Percentiles rank a stretch among this genome's conserved stretches.
Evolutionary conservation across 2,888 invertebrate species (phyloP).

Genomic region (Pachymerium ferrugineum): DNA sequence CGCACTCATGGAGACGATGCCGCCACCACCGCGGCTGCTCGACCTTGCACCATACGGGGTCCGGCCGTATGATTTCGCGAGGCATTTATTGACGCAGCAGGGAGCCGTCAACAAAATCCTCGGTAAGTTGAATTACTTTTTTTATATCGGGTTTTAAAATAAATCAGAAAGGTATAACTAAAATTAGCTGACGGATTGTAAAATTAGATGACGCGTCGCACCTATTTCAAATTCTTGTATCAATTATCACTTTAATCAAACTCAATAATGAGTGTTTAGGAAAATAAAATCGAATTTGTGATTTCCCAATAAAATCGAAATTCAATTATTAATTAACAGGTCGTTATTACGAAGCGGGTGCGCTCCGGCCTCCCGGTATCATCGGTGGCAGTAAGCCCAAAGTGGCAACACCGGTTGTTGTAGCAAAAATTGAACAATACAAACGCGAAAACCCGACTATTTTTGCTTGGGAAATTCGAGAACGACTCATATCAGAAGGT

Average conservation of each 20-base stretch:
- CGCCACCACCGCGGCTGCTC: conserved; percentile 65
- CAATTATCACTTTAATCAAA: no score
- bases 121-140: conserved; percentile 33
- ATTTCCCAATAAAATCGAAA: conserved; percentile 4
- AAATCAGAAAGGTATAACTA: not conserved
- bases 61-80: conserved; percentile 82
- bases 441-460: conserved; percentile 97
- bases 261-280: no score
- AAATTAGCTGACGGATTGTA: not conserved
- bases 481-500: conserved; percentile 95
- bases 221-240: no score
- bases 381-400: conserved; percentile 96
- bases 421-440: conserved; percentile 96
- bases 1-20: conserved; percentile 47
- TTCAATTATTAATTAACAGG: conserved; percentile 5
- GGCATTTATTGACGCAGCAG: conserved; percentile 66
- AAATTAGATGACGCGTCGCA: not conserved
- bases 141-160: no score
- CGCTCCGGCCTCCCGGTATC: conserved; percentile 78
- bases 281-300: not conserved
- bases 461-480: conserved; percentile 98
- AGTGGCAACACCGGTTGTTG: conserved; percentile 94
- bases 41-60: conserved; percentile 69
- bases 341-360: conserved; percentile 53
- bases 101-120: conserved; percentile 41